These are phyloP conservation scores for Cygnus atratus DNA, from an alignment of 2,113 vertebrate genomes.

Conservation along the genomic window DNA sequence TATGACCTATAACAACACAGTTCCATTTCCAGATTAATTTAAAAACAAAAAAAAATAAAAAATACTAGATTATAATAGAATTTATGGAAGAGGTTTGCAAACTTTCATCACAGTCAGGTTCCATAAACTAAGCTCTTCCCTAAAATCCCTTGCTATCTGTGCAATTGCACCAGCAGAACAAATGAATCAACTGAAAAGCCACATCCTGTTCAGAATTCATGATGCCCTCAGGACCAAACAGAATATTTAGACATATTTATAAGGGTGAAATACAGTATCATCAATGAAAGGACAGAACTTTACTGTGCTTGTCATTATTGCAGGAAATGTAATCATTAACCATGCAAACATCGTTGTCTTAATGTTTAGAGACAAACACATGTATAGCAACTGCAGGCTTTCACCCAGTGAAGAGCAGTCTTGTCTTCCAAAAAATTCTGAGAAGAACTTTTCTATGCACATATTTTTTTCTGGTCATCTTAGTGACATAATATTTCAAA, in stretches of 20 bases:
- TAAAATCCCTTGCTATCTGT: conserved; percentile 14
- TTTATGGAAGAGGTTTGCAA: neutral
- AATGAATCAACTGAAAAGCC: conserved; percentile 19
- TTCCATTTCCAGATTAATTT: neutral
- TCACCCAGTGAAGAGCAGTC: neutral
- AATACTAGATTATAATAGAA: neutral
- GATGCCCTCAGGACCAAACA: neutral
- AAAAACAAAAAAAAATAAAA: neutral
- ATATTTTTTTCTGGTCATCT: neutral
- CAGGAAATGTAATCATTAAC: neutral
- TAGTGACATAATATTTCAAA: neutral
- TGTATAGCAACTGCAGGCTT: neutral
- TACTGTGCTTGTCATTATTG: neutral
- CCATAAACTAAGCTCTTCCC: neutral
- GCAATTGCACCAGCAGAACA: neutral
- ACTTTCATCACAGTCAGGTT: neutral
- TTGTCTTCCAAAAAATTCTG: neutral
- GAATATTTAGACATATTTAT: neutral
- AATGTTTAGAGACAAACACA: neutral
- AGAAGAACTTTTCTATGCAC: neutral
- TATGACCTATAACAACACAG: neutral
- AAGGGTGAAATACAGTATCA: neutral
- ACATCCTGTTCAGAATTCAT: conserved; percentile 38
- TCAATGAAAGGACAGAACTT: neutral
- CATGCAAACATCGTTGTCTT: neutral